Evolutionary conservation across 2,797 vertebrate species (phyloP).

Genomic region (Pseudocheirus occidentalis): DNA sequence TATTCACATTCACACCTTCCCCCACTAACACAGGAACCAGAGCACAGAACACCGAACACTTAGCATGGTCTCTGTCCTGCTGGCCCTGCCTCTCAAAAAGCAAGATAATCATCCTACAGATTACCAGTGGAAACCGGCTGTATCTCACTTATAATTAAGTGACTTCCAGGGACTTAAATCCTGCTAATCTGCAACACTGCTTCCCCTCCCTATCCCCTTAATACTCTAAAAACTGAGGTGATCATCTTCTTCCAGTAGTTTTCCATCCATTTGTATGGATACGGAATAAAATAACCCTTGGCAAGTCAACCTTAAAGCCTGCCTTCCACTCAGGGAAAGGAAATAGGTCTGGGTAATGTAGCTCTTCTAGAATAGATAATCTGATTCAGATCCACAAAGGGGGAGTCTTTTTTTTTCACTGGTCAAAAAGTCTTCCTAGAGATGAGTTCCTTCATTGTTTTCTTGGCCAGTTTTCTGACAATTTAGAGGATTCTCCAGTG

Average conservation of each 20-base stretch:
- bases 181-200: neutral
- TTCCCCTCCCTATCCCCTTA: neutral
- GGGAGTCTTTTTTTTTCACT: neutral
- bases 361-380: neutral
- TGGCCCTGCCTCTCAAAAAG: neutral
- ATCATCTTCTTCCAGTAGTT: neutral
- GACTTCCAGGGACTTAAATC: neutral
- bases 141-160: neutral
- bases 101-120: neutral
- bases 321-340: neutral
- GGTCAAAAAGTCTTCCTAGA: neutral
- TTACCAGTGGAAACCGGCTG: neutral
- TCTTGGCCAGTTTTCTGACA: neutral
- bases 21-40: neutral
- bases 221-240: neutral
- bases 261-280: neutral
- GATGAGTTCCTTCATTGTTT: neutral
- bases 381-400: neutral
- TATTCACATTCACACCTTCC: neutral
- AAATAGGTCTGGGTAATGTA: neutral
- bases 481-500: neutral
- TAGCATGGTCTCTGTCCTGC: neutral
- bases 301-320: neutral
- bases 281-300: neutral
- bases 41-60: neutral